Conservation (phyloP, 2,113 vertebrate genomes). For the Colinus virginianus region DNA sequence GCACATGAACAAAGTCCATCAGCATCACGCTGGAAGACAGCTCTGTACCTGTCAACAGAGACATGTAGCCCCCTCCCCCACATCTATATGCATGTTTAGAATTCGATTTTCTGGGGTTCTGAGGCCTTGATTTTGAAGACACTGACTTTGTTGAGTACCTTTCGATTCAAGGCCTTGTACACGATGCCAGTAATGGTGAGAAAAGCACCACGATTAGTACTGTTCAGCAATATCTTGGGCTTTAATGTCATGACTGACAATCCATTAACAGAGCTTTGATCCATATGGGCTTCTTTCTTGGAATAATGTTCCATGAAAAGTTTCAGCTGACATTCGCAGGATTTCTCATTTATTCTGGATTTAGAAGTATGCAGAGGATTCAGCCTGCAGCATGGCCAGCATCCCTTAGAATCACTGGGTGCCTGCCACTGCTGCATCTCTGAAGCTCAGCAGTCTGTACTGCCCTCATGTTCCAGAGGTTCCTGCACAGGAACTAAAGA, state of each 20-base stretch:
- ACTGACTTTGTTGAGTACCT: background rate
- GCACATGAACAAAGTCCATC: background rate
- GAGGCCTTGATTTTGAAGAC: background rate
- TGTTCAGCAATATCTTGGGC: background rate
- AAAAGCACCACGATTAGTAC: background rate
- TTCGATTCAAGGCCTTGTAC: background rate
- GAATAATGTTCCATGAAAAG: background rate
- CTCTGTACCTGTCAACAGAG: background rate
- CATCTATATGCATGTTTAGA: background rate
- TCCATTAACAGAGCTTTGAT: background rate
- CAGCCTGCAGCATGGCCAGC: background rate
- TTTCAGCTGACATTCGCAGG: background rate
- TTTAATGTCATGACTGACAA: background rate
- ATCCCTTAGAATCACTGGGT: background rate
- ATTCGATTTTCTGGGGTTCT: background rate
- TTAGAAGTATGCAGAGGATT: background rate
- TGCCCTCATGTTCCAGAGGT: accelerated
- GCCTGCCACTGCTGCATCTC: background rate
- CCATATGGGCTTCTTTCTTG: background rate
- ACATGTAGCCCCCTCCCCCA: background rate
- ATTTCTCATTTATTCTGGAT: background rate
- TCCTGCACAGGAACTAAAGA: background rate
- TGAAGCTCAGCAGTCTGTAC: background rate
- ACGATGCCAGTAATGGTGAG: accelerated
- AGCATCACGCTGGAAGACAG: background rate